Percentiles rank a stretch among this genome's conserved stretches.
These are phyloP conservation scores for Eidolon helvum DNA, from an alignment of 2,113 vertebrate species.

Conservation along the genomic window DNA sequence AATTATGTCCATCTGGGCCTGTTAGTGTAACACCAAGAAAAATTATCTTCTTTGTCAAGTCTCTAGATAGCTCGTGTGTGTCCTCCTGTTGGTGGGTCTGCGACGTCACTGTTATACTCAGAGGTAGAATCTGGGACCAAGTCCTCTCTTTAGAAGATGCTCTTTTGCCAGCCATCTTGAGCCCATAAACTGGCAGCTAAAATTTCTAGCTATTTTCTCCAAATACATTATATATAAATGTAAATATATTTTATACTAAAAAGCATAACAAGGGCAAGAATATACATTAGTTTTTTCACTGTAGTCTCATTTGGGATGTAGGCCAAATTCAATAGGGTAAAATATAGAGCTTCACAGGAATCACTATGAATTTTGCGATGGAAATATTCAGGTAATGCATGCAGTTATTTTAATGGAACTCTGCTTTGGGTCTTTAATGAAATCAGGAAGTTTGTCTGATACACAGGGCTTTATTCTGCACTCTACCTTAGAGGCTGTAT, in stretches of 20 bases:
- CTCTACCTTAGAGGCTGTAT: not conserved
- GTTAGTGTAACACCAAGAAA: not conserved
- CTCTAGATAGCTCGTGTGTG: not conserved
- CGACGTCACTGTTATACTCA: not conserved
- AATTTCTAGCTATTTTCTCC: conserved; percentile 36
- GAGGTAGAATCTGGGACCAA: not conserved
- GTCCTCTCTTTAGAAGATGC: not conserved
- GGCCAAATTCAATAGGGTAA: conserved; percentile 22
- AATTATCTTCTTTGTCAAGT: not conserved
- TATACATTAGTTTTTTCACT: conserved; percentile 26
- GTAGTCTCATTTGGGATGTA: conserved; percentile 40
- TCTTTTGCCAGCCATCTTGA: not conserved
- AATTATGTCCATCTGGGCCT: not conserved
- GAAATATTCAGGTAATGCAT: conserved; percentile 21
- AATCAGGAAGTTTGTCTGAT: not conserved
- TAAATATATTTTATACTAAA: conserved; percentile 36
- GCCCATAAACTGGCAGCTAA: not conserved
- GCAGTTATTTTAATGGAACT: conserved; percentile 8
- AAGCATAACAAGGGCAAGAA: conserved; percentile 38
- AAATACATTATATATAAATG: conserved; percentile 27
- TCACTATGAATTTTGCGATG: not conserved
- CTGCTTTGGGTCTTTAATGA: conserved; percentile 20
- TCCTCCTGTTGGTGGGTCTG: not conserved
- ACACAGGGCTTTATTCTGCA: not conserved
- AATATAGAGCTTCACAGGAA: conserved; percentile 5